Conservation (phyloP, 2,888 invertebrate species). For the Actias luna region DNA sequence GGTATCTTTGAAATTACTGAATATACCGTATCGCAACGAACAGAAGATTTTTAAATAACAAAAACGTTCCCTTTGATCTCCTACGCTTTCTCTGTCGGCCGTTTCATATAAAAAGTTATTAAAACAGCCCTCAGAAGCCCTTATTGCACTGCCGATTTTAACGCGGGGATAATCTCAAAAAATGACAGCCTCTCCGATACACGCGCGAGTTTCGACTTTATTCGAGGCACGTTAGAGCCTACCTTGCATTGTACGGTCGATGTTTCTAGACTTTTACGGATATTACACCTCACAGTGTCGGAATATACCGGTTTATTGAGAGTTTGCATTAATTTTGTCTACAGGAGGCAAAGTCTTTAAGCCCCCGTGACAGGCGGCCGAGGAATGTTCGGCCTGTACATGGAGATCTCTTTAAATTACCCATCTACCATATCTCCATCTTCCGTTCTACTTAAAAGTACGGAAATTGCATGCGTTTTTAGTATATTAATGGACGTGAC, state of each 20-base stretch:
- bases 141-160: conserved; percentile 20
- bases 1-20: background rate
- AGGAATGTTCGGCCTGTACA: background rate
- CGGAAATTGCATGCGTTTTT: background rate
- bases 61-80: conserved; percentile 8
- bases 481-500: background rate
- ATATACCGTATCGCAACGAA: background rate
- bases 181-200: conserved; percentile 13
- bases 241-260: background rate
- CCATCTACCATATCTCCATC: no score
- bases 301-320: conserved; percentile 19
- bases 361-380: background rate
- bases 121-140: conserved; percentile 15
- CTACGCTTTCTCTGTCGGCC: background rate
- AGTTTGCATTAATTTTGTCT: conserved; percentile 19
- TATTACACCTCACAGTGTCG: conserved; percentile 16
- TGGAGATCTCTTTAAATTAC: background rate
- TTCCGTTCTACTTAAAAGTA: background rate
- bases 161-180: conserved; percentile 20
- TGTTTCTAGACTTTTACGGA: conserved; percentile 7
- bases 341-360: conserved; percentile 11
- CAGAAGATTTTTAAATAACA: background rate
- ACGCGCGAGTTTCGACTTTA: conserved; percentile 5
- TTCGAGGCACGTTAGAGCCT: background rate
- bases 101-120: conserved; percentile 14